phyloP scores from a whole-genome alignment of 2,113 vertebrate genomes.

The Semnornis frantzii region DNA sequence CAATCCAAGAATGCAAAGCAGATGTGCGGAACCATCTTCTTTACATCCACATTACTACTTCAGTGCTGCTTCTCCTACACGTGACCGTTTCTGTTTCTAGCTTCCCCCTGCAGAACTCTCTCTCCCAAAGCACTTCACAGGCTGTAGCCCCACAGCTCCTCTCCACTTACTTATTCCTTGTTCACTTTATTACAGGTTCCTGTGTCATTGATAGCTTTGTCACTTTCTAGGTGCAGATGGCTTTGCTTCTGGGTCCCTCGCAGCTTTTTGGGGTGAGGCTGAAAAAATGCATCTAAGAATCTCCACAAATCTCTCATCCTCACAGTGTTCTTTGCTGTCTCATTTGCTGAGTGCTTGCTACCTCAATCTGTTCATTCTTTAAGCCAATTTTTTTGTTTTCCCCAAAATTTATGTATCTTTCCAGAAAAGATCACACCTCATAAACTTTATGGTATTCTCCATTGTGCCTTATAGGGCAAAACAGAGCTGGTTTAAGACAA shows the following conservation, averaged over 20 bases:
- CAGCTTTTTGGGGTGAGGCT: background rate
- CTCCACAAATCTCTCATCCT: background rate
- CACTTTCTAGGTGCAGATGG: background rate
- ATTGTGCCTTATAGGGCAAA: background rate
- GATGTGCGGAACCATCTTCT: background rate
- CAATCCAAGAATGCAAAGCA: background rate
- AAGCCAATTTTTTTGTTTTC: background rate
- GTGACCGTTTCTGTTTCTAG: background rate
- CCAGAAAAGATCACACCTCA: background rate
- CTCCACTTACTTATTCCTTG: background rate
- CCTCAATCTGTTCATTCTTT: background rate
- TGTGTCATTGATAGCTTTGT: background rate
- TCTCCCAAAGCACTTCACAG: background rate
- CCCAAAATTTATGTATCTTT: background rate
- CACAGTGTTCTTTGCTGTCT: background rate
- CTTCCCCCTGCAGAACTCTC: background rate
- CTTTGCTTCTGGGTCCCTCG: background rate
- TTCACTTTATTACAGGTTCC: background rate
- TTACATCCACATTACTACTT: background rate
- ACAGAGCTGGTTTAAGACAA: background rate
- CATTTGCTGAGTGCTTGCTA: background rate
- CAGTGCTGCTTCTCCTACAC: background rate
- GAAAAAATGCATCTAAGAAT: background rate
- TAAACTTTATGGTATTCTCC: background rate
- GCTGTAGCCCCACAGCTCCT: background rate